Conservation (phyloP, 2,797 vertebrate genomes). For the Scolopax bukidnonensis region DNA sequence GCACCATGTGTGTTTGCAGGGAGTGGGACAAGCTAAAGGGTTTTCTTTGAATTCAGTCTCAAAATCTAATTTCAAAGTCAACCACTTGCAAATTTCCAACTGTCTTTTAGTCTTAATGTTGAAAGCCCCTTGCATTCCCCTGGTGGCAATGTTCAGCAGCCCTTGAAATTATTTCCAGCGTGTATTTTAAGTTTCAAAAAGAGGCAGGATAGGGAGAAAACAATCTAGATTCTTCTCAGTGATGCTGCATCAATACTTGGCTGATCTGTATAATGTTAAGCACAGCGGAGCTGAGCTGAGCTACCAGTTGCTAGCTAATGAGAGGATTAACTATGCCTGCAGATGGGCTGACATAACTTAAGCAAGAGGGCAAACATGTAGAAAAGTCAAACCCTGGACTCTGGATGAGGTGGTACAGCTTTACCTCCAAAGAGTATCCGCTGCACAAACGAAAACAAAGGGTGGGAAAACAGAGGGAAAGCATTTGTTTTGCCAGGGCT, state of each 20-base stretch:
- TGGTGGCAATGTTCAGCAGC: constrained; percentile 68
- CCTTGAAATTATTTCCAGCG: constrained; percentile 76
- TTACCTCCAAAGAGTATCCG: neutral
- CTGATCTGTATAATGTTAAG: constrained; percentile 55
- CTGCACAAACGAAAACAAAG: neutral
- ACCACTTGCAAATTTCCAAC: constrained; percentile 59
- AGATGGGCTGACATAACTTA: constrained; percentile 46
- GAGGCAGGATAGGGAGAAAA: neutral
- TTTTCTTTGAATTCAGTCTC: constrained; percentile 36
- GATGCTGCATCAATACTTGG: constrained; percentile 65
- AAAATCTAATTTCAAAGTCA: constrained; percentile 64
- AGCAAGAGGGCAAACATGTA: constrained; percentile 29
- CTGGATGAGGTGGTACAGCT: neutral
- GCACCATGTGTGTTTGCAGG: rapidly evolving
- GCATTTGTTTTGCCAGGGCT: neutral
- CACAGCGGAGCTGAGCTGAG: constrained; percentile 52
- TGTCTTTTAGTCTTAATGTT: constrained; percentile 55
- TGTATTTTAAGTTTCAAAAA: constrained; percentile 67
- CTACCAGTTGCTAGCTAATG: constrained; percentile 36
- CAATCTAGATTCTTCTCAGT: constrained; percentile 66
- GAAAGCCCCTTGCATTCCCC: constrained; percentile 59
- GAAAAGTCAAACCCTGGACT: neutral
- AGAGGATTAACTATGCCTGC: constrained; percentile 60
- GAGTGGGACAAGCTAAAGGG: neutral
- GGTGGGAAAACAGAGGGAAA: neutral